phyloP scores from a whole-genome alignment of 2,797 vertebrate genomes.

The Bradypodion ventrale region DNA sequence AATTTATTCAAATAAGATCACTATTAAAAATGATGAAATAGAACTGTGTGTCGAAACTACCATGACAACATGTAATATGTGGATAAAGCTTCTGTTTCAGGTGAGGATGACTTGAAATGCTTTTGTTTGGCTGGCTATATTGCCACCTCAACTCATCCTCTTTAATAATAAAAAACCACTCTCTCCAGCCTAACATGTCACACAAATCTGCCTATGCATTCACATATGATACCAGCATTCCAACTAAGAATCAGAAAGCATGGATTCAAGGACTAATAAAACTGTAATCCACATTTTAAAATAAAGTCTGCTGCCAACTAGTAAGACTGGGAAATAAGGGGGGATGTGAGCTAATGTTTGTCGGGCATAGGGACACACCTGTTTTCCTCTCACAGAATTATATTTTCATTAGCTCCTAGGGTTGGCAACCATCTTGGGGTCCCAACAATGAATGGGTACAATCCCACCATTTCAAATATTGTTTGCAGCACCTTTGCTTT shows the following conservation, averaged over 20 bases:
- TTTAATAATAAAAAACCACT: slow-evolving; percentile 34
- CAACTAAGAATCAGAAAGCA: slow-evolving; percentile 24
- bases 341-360: neutral
- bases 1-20: neutral
- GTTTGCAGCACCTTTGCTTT: neutral
- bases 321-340: neutral
- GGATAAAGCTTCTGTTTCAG: neutral
- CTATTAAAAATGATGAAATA: neutral
- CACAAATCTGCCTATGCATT: neutral
- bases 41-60: neutral
- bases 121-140: neutral
- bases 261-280: slow-evolving; percentile 40
- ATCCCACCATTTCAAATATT: neutral
- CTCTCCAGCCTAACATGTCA: slow-evolving; percentile 21
- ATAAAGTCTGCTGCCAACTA: neutral
- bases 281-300: neutral
- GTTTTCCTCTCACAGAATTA: neutral
- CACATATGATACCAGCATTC: slow-evolving; percentile 46
- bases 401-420: neutral
- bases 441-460: neutral
- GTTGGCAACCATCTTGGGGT: neutral
- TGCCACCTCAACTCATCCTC: neutral
- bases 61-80: neutral
- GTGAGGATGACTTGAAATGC: neutral
- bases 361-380: neutral